These are phyloP conservation scores for Mactra quadrangularis DNA, from an alignment of 1,140 invertebrate genomes.

Conservation along the genomic window DNA sequence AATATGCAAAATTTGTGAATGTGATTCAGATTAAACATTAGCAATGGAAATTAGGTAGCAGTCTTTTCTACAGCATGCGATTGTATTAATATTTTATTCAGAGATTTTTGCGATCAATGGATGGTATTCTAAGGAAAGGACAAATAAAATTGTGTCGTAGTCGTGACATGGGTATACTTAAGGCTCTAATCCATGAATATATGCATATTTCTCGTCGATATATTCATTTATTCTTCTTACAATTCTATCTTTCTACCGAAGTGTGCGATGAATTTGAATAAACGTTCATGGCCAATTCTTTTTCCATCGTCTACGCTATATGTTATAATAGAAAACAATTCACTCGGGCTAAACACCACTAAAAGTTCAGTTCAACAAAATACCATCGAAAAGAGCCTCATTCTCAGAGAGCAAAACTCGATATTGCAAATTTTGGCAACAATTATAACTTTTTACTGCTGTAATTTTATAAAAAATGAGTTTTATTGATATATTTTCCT, in stretches of 20 bases:
- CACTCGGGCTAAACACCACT: not conserved
- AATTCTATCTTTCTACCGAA: constrained; percentile 38
- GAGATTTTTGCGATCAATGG: constrained; percentile 64
- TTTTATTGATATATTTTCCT: not conserved
- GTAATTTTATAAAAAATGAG: not conserved
- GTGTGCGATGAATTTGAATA: constrained; percentile 62
- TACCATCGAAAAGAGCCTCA: not conserved
- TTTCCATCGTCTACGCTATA: not conserved
- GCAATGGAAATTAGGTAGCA: constrained; percentile 63
- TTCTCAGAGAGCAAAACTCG: not conserved
- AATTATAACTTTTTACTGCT: not conserved
- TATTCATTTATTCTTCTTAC: constrained; percentile 63
- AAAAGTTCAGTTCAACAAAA: not conserved
- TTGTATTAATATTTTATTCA: constrained; percentile 66
- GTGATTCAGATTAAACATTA: constrained; percentile 62
- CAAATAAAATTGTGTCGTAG: constrained; percentile 63
- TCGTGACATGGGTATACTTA: constrained; percentile 63
- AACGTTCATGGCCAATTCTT: constrained; percentile 31
- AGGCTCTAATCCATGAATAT: constrained; percentile 61
- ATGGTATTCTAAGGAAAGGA: constrained; percentile 52
- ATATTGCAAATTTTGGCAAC: not conserved
- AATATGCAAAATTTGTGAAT: constrained; percentile 64
- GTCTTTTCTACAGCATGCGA: constrained; percentile 57
- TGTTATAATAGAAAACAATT: constrained; percentile 5
- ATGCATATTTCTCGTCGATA: constrained; percentile 59